A percentile compares a stretch with the other conserved stretches of the same genome.
These are phyloP conservation scores for Heliconius aoede DNA, from an alignment of 2,888 invertebrate species.

Conservation along the genomic window DNA sequence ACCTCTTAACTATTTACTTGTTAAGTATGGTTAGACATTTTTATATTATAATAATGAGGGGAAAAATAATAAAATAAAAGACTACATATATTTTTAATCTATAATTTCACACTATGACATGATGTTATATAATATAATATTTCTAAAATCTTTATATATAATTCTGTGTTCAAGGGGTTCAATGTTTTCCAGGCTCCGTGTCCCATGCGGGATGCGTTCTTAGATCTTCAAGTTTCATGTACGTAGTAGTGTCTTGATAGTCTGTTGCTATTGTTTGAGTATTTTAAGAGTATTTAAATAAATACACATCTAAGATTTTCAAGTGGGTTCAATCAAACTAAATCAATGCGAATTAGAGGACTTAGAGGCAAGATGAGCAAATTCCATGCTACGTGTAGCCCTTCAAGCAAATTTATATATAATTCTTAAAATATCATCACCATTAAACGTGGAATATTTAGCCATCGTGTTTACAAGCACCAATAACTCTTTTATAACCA, in stretches of 20 bases:
- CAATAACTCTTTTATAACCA: background rate
- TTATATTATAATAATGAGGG: background rate
- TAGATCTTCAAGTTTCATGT: no score
- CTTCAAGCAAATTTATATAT: background rate
- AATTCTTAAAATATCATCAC: background rate
- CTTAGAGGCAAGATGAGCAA: background rate
- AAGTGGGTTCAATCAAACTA: no score
- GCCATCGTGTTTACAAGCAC: background rate
- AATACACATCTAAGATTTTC: no score
- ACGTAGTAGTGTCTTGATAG: no score
- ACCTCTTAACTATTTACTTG: background rate
- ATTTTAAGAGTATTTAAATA: no score
- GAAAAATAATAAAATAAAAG: background rate
- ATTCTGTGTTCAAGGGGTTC: background rate
- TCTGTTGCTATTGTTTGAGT: no score
- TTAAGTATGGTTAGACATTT: background rate
- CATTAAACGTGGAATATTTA: background rate
- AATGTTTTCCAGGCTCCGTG: background rate
- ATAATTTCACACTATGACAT: background rate
- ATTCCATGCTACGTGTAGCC: background rate
- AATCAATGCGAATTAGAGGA: no score
- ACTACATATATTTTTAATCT: background rate
- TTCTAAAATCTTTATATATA: background rate
- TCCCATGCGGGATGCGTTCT: background rate
- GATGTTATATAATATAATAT: background rate